Conservation (phyloP, 2,888 invertebrate species). For the Coleophora deauratella region DNA sequence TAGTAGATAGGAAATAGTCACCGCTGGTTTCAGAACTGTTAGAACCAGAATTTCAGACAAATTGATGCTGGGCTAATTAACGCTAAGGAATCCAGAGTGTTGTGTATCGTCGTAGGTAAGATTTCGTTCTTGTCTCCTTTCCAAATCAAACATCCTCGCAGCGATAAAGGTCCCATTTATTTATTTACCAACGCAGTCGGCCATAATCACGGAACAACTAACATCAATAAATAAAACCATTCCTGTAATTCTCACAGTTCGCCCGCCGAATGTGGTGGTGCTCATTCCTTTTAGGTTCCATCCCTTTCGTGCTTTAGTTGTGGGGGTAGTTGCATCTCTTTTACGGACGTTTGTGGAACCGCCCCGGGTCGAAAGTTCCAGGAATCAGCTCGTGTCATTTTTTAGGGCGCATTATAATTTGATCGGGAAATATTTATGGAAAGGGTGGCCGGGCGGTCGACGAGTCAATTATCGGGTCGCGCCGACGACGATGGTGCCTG, state of each 20-base stretch:
- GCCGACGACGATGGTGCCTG: conserved; percentile 38
- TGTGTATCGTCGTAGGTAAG: too few relatives aligned
- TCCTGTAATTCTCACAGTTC: conserved; percentile 69
- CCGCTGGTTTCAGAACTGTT: too few relatives aligned
- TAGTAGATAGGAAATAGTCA: too few relatives aligned
- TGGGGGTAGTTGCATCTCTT: conserved; percentile 31
- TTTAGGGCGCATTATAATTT: conserved; percentile 70
- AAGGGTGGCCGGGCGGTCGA: conserved; percentile 59
- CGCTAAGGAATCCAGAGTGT: too few relatives aligned
- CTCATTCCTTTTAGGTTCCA: conserved; percentile 58
- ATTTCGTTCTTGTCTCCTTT: conserved; percentile 23
- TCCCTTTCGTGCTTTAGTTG: conserved; percentile 33
- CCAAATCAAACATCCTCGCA: conserved; percentile 31
- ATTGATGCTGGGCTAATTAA: too few relatives aligned
- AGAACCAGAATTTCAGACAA: too few relatives aligned
- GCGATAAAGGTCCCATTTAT: conserved; percentile 38
- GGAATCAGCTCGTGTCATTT: conserved; percentile 67
- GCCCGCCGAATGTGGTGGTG: conserved; percentile 50
- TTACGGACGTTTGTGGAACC: conserved; percentile 58
- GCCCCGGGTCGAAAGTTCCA: conserved; percentile 57
- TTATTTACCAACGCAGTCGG: conserved; percentile 43
- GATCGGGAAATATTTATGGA: conserved; percentile 74
- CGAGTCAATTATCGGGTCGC: conserved; percentile 66
- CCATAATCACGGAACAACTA: conserved; percentile 60
- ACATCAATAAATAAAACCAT: conserved; percentile 69